Evolutionary conservation across 2,797 vertebrate species (phyloP).

Genomic region (Borostomias antarcticus): DNA sequence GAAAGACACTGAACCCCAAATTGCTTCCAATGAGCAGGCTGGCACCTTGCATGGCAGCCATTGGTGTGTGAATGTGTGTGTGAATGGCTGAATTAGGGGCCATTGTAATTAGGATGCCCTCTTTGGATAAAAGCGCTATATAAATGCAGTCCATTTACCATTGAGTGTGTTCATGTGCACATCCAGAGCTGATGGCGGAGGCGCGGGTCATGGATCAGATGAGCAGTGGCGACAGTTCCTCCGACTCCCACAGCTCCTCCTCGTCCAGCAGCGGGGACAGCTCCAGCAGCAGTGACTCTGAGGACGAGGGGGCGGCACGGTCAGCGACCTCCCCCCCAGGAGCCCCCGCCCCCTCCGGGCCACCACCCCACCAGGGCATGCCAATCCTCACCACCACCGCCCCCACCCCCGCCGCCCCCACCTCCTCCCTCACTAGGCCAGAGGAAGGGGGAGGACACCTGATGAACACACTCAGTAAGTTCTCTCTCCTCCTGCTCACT

Average conservation of each 20-base stretch:
- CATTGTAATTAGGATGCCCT: no score
- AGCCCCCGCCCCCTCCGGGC: not conserved
- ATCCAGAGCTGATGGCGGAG: slow-evolving; percentile 97
- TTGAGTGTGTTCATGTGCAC: slow-evolving; percentile 13
- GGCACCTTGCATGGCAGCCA: no score
- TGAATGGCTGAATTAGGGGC: no score
- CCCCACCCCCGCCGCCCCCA: slow-evolving; percentile 19
- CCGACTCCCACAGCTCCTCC: slow-evolving; percentile 90
- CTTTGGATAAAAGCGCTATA: no score
- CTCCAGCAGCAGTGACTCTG: slow-evolving; percentile 91
- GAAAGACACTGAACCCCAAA: no score
- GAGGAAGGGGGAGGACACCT: slow-evolving; percentile 79
- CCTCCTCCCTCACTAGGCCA: slow-evolving; percentile 54
- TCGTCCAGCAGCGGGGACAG: slow-evolving; percentile 90
- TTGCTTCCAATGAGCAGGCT: no score
- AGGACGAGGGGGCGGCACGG: slow-evolving; percentile 82
- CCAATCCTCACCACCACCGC: slow-evolving; percentile 64
- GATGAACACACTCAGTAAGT: slow-evolving; percentile 96
- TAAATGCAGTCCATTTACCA: not conserved
- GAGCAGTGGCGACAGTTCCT: slow-evolving; percentile 92
- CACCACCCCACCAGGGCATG: slow-evolving; percentile 67
- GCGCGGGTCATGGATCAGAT: slow-evolving; percentile 92
- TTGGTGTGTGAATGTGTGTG: no score
- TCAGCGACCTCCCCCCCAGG: slow-evolving; percentile 55
- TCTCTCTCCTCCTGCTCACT: not conserved